Conservation (phyloP, 2,797 vertebrate genomes). For the Erpetoichthys calabaricus region DNA sequence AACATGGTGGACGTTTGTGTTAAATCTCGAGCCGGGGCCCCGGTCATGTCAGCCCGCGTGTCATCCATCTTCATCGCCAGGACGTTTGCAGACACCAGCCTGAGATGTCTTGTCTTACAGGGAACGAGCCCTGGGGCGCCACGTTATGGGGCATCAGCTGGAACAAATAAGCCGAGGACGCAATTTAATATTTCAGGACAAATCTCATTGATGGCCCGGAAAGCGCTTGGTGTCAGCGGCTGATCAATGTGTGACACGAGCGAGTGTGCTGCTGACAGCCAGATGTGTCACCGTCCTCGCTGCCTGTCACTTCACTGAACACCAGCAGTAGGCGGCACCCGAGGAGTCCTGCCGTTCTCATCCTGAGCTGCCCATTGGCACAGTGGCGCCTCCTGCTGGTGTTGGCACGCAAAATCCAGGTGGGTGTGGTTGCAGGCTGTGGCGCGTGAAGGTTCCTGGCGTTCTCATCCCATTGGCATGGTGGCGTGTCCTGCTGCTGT, state of each 20-base stretch:
- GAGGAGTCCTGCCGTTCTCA: too few relatives aligned
- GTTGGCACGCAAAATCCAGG: too few relatives aligned
- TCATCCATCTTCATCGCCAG: slow-evolving; percentile 63
- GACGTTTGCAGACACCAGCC: slow-evolving; percentile 28
- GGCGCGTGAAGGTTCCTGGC: too few relatives aligned
- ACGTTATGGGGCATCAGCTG: slow-evolving; percentile 67
- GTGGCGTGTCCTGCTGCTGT: too few relatives aligned
- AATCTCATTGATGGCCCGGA: slow-evolving; percentile 32
- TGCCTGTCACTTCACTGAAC: too few relatives aligned
- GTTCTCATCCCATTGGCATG: too few relatives aligned
- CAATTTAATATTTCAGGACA: slow-evolving; percentile 46
- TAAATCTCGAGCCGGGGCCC: slow-evolving; percentile 21
- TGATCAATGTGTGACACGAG: slow-evolving; percentile 24
- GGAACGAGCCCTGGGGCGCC: slow-evolving; percentile 52
- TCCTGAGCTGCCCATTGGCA: too few relatives aligned
- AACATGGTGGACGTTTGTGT: slow-evolving; percentile 33
- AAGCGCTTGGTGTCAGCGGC: slow-evolving; percentile 51
- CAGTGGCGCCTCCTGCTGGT: too few relatives aligned
- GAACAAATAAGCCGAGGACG: slow-evolving; percentile 65
- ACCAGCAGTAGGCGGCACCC: too few relatives aligned
- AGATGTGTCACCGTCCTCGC: too few relatives aligned
- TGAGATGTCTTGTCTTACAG: slow-evolving; percentile 45
- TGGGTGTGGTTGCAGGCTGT: too few relatives aligned
- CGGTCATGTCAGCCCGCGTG: slow-evolving; percentile 44
- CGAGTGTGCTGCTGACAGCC: not conserved